These are phyloP conservation scores for Perithous albicinctus DNA, from an alignment of 2,888 invertebrate species.

Conservation along the genomic window DNA sequence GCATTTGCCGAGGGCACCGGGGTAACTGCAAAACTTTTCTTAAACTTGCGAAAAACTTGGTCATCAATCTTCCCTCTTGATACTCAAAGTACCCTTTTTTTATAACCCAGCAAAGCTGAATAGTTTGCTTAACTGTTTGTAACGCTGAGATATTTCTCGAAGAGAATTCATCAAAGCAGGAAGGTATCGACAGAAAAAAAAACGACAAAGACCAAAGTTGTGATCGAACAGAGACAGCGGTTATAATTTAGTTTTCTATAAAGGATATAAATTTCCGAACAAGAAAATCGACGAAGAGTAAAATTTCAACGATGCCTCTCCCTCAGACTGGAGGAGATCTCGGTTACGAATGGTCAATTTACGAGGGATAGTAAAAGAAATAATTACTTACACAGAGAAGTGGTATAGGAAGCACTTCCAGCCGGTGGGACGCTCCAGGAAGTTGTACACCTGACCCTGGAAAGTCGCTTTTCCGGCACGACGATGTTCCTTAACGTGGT, in stretches of 20 bases:
- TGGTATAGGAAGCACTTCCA: constrained; percentile 95
- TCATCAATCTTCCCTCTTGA: constrained; percentile 68
- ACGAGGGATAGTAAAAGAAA: background rate
- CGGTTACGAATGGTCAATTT: background rate
- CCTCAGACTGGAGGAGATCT: background rate
- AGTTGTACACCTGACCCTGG: constrained; percentile 93
- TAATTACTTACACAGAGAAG: constrained; percentile 90
- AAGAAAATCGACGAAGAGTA: background rate
- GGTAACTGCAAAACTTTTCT: constrained; percentile 23
- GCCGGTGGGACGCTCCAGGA: constrained; percentile 92
- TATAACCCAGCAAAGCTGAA: constrained; percentile 21
- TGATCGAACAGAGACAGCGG: too few species aligned
- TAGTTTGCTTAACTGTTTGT: background rate
- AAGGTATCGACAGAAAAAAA: background rate
- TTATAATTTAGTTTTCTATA: too few species aligned
- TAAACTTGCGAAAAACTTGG: constrained; percentile 4
- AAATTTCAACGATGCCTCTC: background rate
- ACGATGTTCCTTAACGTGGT: constrained; percentile 88
- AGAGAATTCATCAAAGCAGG: background rate
- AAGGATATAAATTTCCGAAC: too few species aligned
- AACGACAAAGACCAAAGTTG: too few species aligned
- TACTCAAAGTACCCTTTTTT: constrained; percentile 37
- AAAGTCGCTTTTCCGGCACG: constrained; percentile 89
- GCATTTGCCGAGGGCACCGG: background rate
- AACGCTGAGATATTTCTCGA: background rate